Evolutionary conservation across 2,113 vertebrate genomes (phyloP), one percentile per base, ranked within the genome.

Genomic region (Crotalus tigris): DNA sequence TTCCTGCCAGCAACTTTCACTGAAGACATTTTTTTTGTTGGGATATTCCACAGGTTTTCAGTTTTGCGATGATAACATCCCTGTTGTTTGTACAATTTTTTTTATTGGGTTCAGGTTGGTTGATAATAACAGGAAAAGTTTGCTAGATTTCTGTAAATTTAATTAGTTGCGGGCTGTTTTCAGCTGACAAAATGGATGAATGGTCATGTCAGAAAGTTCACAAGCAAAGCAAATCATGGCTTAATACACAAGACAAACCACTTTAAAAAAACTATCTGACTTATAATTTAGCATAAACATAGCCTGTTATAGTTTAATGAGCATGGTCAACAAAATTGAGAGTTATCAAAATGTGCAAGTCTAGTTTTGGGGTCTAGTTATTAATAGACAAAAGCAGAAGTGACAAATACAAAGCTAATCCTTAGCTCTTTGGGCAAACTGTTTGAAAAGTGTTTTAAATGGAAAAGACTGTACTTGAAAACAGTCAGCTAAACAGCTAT

Each of bases 1-100:
- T 33, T 51, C 44, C 88, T 89, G 33, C n/a, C 44, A 94, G 29
- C 4, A 13, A 29, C 29, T 55, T 59, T 17, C 44, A 85, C 87
- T 33, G 24, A 90, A 92, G 13, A 81, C 90, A 93, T 90, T 1
- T 92, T 95, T 90, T 29, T 57, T 87, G 5, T 33, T 53, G 85
- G 88, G 23, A n/a, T 88, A 24, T 93, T 53, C 89, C 59, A 57
- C 13, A 94, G 90, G 85, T 93, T 54, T 88, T 88, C 24, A 87
- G 5, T 53, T 46, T 44, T 87, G 11, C 29, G 1, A 3, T 92
- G 39, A 92, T 93, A 33, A 58, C 29, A n/a, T 15, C 61, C 26
- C 49, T 90, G 3, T 15, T n/a, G 17, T 81, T 90, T 33, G 12
- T 69, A 15, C 11, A n/a, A 6, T 24, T n/a, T 15, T 54, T 54